Evolutionary conservation across 2,888 invertebrate genomes (phyloP).

Genomic region (Brassicogethes aeneus): DNA sequence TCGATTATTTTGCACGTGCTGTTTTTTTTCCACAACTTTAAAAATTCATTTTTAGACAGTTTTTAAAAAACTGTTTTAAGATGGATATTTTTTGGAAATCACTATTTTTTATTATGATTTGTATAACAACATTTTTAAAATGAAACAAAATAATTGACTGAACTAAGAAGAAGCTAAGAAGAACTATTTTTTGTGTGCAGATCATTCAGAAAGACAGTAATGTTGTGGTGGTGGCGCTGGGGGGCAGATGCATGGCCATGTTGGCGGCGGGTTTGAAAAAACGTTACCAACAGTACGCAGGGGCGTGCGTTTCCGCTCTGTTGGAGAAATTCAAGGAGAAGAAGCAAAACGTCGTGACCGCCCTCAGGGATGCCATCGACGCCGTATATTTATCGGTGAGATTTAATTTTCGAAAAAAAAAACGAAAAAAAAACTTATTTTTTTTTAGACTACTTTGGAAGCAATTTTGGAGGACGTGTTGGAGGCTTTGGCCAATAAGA

Average conservation of each 20-base stretch:
- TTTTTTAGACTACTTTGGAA: slow-evolving; percentile 66
- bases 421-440: not conserved
- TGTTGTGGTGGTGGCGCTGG: slow-evolving; percentile 82
- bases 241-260: slow-evolving; percentile 72
- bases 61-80: too few species aligned
- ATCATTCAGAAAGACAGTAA: slow-evolving; percentile 91
- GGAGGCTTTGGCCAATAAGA: slow-evolving; percentile 83
- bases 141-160: too few species aligned
- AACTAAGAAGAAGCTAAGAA: too few species aligned
- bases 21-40: too few species aligned
- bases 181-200: slow-evolving; percentile 44
- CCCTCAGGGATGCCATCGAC: slow-evolving; percentile 84
- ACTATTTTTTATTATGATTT: too few species aligned
- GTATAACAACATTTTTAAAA: too few species aligned
- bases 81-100: too few species aligned
- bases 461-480: slow-evolving; percentile 77
- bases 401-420: slow-evolving; percentile 16
- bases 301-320: slow-evolving; percentile 64
- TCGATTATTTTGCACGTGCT: too few species aligned
- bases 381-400: slow-evolving; percentile 72
- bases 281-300: slow-evolving; percentile 77
- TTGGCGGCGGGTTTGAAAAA: slow-evolving; percentile 81
- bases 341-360: slow-evolving; percentile 80
- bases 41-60: too few species aligned
- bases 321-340: slow-evolving; percentile 98